Percentiles rank a stretch among this genome's conserved stretches.
These are phyloP conservation scores for Phyllotreta striolata DNA, from an alignment of 2,888 invertebrate genomes.

Conservation along the genomic window DNA sequence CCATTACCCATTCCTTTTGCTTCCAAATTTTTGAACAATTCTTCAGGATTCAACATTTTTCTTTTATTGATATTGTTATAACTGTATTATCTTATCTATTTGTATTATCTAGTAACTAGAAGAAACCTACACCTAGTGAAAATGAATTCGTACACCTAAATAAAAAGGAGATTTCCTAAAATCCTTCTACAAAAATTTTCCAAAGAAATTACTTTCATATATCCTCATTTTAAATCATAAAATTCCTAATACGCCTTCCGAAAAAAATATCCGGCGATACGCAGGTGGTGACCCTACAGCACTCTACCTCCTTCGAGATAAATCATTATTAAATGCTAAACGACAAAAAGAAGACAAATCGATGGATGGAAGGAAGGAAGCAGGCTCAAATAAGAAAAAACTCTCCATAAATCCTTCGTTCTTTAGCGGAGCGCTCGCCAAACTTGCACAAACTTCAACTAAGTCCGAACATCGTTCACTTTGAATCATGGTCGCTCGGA, in stretches of 20 bases:
- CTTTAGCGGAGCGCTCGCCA: constrained; percentile 57
- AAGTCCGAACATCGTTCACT: constrained; percentile 62
- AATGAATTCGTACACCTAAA: no score
- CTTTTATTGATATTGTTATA: no score
- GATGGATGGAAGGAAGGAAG: constrained; percentile 59
- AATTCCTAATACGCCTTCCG: not conserved
- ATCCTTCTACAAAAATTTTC: no score
- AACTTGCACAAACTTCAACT: constrained; percentile 61
- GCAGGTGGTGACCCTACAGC: constrained; percentile 48
- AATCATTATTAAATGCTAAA: constrained; percentile 61
- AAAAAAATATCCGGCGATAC: constrained; percentile 24
- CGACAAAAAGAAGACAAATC: constrained; percentile 62
- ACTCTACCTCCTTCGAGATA: constrained; percentile 47
- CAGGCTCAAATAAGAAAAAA: constrained; percentile 56
- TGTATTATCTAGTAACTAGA: no score
- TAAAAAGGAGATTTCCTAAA: no score
- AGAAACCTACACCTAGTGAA: no score
- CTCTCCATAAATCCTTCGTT: constrained; percentile 60
- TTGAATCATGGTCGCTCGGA: constrained; percentile 60
- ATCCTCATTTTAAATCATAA: not conserved
- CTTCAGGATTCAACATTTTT: no score
- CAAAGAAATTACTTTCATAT: no score
- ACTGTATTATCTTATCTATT: no score
- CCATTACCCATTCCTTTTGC: no score
- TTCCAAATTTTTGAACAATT: no score